Conservation (phyloP, 2,888 invertebrate genomes). For the Platycheirus rosarum region DNA sequence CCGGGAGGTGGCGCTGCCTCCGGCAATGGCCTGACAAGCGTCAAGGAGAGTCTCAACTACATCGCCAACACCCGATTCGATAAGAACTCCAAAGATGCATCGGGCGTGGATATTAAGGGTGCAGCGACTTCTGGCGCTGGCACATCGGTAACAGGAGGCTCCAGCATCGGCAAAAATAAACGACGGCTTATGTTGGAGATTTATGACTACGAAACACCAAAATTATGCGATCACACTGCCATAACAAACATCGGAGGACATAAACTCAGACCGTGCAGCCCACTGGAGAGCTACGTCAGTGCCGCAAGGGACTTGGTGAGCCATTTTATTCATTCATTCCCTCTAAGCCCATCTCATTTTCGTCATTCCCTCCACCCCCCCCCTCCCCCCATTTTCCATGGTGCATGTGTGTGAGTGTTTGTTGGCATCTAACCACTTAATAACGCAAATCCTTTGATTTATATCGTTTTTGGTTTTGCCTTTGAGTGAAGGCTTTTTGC, state of each 20-base stretch:
- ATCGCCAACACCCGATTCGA: constrained; percentile 77
- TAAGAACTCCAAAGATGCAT: constrained; percentile 75
- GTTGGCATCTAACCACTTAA: constrained; percentile 72
- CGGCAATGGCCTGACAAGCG: constrained; percentile 77
- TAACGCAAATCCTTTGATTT: constrained; percentile 74
- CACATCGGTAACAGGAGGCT: constrained; percentile 60
- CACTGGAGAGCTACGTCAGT: constrained; percentile 91
- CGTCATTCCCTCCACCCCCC: too few species aligned
- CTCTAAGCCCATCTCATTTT: too few species aligned
- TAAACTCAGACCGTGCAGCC: constrained; percentile 88
- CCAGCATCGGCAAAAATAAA: constrained; percentile 78
- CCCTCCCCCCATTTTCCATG: neutral
- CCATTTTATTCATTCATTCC: constrained; percentile 73
- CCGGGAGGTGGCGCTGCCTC: constrained; percentile 72
- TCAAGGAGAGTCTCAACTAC: constrained; percentile 82
- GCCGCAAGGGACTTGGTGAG: constrained; percentile 83
- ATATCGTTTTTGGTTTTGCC: constrained; percentile 64
- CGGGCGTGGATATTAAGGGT: constrained; percentile 62
- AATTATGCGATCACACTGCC: constrained; percentile 91
- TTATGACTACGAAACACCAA: constrained; percentile 90
- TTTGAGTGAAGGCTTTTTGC: constrained; percentile 65
- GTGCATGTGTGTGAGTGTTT: constrained; percentile 48
- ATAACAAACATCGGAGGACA: constrained; percentile 82
- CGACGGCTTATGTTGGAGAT: constrained; percentile 86
- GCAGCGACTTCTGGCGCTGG: constrained; percentile 49